These are phyloP conservation scores for Penelope pileata DNA, from an alignment of 2,113 vertebrate genomes.

Conservation along the genomic window DNA sequence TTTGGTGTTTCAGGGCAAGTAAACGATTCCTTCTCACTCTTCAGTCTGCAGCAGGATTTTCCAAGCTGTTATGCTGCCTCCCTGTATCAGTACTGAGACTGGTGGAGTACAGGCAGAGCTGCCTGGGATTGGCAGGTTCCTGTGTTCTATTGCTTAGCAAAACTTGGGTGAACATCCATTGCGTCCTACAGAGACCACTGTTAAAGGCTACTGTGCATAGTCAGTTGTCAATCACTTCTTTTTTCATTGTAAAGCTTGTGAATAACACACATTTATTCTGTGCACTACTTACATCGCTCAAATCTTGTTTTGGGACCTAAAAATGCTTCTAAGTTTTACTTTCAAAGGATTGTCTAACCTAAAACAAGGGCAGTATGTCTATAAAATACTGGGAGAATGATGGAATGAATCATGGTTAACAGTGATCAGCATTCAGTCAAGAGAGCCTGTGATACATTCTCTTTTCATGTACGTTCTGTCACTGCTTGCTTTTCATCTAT, in stretches of 20 bases:
- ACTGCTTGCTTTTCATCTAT: slow-evolving; percentile 15
- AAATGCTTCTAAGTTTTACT: neutral
- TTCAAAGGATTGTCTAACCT: neutral
- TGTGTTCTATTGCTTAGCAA: neutral
- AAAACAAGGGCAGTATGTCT: neutral
- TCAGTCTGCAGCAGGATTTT: neutral
- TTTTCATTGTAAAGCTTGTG: neutral
- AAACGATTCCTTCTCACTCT: neutral
- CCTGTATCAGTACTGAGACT: neutral
- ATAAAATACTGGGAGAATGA: neutral
- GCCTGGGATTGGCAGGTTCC: neutral
- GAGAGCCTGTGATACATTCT: neutral
- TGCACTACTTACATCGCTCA: neutral
- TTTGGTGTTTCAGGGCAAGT: neutral
- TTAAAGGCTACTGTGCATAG: neutral
- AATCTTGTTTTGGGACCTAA: neutral
- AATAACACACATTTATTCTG: neutral
- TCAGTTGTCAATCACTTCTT: neutral
- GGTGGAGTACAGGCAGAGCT: neutral
- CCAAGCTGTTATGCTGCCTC: neutral
- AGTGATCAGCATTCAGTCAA: neutral
- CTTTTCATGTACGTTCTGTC: neutral
- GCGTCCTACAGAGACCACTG: neutral
- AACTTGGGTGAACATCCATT: neutral
- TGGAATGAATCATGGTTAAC: neutral